These are phyloP conservation scores for Boulengeromyrus knoepffleri DNA, from an alignment of 2,113 vertebrate genomes.

Conservation along the genomic window DNA sequence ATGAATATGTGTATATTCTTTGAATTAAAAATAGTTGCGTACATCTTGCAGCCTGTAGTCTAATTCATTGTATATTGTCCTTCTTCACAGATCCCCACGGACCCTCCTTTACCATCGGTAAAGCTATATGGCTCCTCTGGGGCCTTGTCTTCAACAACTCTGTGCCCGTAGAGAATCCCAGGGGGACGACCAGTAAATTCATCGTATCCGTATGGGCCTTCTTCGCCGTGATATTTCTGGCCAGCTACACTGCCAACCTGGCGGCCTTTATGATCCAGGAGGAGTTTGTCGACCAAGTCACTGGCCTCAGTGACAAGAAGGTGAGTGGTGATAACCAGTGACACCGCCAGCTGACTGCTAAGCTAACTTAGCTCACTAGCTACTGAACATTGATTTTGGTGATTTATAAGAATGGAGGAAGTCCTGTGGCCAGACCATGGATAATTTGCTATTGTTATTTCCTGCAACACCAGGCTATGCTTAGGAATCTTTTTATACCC, in stretches of 20 bases:
- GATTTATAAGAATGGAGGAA: not conserved
- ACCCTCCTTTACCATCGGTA: constrained; percentile 94
- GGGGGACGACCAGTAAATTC: constrained; percentile 95
- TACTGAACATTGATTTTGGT: not conserved
- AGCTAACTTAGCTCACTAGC: not conserved
- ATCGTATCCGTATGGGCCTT: constrained; percentile 98
- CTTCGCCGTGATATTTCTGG: constrained; percentile 97
- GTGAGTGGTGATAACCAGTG: constrained; percentile 48
- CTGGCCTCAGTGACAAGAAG: constrained; percentile 97
- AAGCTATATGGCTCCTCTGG: constrained; percentile 96
- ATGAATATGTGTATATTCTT: not conserved
- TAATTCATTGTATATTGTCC: not conserved
- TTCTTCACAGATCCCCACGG: constrained; percentile 77
- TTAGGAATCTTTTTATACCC: not conserved
- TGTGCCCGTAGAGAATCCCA: constrained; percentile 94
- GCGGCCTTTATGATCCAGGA: constrained; percentile 99
- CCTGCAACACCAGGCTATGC: not conserved
- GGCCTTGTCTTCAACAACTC: constrained; percentile 98
- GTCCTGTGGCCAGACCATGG: not conserved
- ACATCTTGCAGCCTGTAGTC: not conserved
- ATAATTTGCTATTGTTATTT: not conserved
- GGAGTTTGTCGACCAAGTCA: constrained; percentile 98
- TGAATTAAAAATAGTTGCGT: too few species aligned
- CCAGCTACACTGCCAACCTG: constrained; percentile 96
- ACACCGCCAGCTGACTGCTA: not conserved